Conservation (phyloP, 2,113 vertebrate species). For the Paracanthobrama guichenoti region DNA sequence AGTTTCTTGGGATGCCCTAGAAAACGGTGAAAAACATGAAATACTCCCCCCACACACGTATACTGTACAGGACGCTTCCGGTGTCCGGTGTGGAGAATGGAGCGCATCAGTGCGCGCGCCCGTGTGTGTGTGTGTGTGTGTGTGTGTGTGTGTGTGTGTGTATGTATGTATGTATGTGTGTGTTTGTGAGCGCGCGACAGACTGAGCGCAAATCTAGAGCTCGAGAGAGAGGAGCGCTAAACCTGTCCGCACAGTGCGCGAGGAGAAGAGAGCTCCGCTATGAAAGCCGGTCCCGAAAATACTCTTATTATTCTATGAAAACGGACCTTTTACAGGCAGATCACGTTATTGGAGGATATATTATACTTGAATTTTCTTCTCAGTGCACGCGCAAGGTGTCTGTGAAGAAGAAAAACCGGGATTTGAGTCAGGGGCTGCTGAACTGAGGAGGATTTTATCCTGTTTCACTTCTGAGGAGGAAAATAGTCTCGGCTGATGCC, state of each 20-base stretch:
- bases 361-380: background rate
- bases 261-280: slow-evolving; percentile 34
- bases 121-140: slow-evolving; percentile 20
- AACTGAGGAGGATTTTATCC: slow-evolving; percentile 43
- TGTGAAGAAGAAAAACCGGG: slow-evolving; percentile 8
- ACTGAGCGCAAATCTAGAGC: slow-evolving; percentile 34
- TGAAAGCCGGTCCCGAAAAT: slow-evolving; percentile 21
- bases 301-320: background rate
- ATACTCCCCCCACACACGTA: background rate
- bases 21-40: background rate
- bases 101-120: slow-evolving; percentile 34
- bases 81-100: slow-evolving; percentile 38
- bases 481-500: slow-evolving; percentile 36
- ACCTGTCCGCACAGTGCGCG: background rate
- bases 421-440: slow-evolving; percentile 19
- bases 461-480: slow-evolving; percentile 37
- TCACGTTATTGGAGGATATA: slow-evolving; percentile 3
- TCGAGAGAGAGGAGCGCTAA: slow-evolving; percentile 9
- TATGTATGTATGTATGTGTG: slow-evolving; percentile 25
- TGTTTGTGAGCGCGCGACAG: slow-evolving; percentile 44
- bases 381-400: background rate
- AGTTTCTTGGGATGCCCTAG: slow-evolving; percentile 29
- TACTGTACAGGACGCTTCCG: slow-evolving; percentile 31
- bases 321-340: slow-evolving; percentile 15
- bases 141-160: slow-evolving; percentile 21